Conservation (phyloP, 2,888 invertebrate genomes). For the Heteromyza rotundicornis region DNA sequence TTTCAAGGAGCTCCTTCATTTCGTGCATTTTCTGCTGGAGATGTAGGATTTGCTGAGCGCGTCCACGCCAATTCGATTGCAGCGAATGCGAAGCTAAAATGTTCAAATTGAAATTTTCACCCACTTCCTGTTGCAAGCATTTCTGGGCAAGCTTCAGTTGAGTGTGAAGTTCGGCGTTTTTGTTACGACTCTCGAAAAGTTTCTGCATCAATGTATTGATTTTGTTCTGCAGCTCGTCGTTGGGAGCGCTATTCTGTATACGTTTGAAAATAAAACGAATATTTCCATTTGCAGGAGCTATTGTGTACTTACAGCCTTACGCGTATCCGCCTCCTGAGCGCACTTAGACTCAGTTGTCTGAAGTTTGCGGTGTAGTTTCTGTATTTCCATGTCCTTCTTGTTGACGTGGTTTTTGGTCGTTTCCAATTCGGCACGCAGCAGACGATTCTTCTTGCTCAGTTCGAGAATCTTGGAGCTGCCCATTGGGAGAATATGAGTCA, state of each 20-base stretch:
- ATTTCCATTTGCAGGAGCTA: not conserved
- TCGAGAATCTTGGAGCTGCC: conserved; percentile 53
- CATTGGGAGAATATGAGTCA: no score
- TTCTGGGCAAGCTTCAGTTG: conserved; percentile 77
- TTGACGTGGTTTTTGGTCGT: conserved; percentile 43
- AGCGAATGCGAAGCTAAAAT: conserved; percentile 67
- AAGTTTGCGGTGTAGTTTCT: conserved; percentile 42
- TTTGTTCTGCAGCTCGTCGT: conserved; percentile 67
- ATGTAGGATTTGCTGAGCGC: conserved; percentile 76
- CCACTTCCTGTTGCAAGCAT: conserved; percentile 77
- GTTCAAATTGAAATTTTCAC: conserved; percentile 73
- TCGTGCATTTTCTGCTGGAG: conserved; percentile 74
- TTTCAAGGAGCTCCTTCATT: conserved; percentile 68
- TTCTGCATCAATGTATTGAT: conserved; percentile 65
- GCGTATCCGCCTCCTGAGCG: conserved; percentile 29
- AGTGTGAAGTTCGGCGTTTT: conserved; percentile 72
- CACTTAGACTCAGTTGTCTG: conserved; percentile 37
- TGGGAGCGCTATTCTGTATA: conserved; percentile 27
- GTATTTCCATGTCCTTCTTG: conserved; percentile 44
- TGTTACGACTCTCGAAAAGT: conserved; percentile 73
- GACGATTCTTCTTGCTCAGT: conserved; percentile 57
- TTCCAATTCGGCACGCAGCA: conserved; percentile 52
- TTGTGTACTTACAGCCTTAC: conserved; percentile 23
- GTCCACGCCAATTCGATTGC: conserved; percentile 75
- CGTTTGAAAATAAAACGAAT: not conserved